Percentiles rank a stretch among this genome's conserved stretches.
Conservation (phyloP, 2,113 vertebrate species). For the Heterotilapia buettikoferi region DNA sequence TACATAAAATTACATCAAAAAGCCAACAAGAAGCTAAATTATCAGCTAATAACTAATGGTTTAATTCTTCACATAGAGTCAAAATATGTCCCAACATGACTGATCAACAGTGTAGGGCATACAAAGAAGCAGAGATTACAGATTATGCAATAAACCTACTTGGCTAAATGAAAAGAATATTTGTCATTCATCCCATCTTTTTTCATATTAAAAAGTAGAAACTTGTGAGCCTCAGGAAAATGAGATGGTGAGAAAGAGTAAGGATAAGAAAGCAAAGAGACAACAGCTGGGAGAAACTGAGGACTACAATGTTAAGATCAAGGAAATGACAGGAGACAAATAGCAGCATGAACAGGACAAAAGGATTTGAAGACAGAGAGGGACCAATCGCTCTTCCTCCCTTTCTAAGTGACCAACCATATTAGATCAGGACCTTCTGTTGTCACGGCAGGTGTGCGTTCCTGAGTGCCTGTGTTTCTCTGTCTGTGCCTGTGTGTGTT, state of each 20-base stretch:
- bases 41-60: background rate
- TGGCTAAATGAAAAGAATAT: background rate
- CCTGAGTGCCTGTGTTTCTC: slow-evolving; percentile 43
- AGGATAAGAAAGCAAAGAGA: background rate
- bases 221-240: background rate
- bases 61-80: background rate
- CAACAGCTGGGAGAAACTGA: slow-evolving; percentile 2
- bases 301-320: background rate
- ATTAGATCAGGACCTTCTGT: slow-evolving; percentile 72
- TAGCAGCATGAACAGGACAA: slow-evolving; percentile 44
- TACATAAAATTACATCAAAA: background rate
- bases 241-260: background rate
- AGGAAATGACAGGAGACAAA: slow-evolving; percentile 48
- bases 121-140: background rate
- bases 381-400: slow-evolving; percentile 59
- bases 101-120: background rate
- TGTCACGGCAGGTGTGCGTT: slow-evolving; percentile 58
- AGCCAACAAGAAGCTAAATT: background rate
- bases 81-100: background rate
- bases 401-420: slow-evolving; percentile 61
- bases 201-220: background rate
- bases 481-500: slow-evolving; percentile 7
- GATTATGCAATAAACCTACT: background rate
- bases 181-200: background rate
- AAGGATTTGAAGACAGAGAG: slow-evolving; percentile 47